These are phyloP conservation scores for Dromius quadrimaculatus DNA, from an alignment of 2,888 invertebrate genomes.

Conservation along the genomic window DNA sequence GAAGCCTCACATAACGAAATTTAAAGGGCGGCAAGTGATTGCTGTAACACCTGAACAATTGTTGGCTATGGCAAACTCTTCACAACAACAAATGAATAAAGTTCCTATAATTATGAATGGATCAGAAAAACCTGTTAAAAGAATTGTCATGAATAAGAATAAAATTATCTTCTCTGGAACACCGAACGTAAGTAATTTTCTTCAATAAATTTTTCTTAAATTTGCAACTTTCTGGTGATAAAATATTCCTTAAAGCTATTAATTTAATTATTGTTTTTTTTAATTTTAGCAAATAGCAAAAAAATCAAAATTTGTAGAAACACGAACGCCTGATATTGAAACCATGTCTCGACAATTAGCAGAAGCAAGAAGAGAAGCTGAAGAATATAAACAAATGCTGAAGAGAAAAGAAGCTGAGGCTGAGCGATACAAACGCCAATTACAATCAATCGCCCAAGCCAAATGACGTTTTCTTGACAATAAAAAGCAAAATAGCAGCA, in stretches of 20 bases:
- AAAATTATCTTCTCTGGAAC: slow-evolving; percentile 59
- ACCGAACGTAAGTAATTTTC: slow-evolving; percentile 55
- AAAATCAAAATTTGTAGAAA: slow-evolving; percentile 27
- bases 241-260: too few species aligned
- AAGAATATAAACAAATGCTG: slow-evolving; percentile 63
- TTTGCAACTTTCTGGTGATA: too few species aligned
- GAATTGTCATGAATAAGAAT: slow-evolving; percentile 64
- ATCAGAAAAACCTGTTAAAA: slow-evolving; percentile 58
- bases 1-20: slow-evolving; percentile 61
- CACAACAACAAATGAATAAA: slow-evolving; percentile 58
- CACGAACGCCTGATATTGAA: slow-evolving; percentile 58
- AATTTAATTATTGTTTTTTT: background rate
- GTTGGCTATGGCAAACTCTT: slow-evolving; percentile 62
- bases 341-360: slow-evolving; percentile 61
- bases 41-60: slow-evolving; percentile 70
- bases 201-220: slow-evolving; percentile 8
- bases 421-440: slow-evolving; percentile 62
- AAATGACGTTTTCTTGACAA: too few species aligned
- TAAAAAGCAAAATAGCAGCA: too few species aligned
- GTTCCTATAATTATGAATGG: slow-evolving; percentile 57
- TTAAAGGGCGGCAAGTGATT: slow-evolving; percentile 67
- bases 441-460: slow-evolving; percentile 61
- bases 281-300: slow-evolving; percentile 47
- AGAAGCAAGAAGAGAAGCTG: slow-evolving; percentile 62
- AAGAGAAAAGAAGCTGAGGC: slow-evolving; percentile 63